Evolutionary conservation across 1,140 invertebrate genomes (phyloP), one percentile per base, ranked within the genome.

Genomic region (Nomia melanderi): DNA sequence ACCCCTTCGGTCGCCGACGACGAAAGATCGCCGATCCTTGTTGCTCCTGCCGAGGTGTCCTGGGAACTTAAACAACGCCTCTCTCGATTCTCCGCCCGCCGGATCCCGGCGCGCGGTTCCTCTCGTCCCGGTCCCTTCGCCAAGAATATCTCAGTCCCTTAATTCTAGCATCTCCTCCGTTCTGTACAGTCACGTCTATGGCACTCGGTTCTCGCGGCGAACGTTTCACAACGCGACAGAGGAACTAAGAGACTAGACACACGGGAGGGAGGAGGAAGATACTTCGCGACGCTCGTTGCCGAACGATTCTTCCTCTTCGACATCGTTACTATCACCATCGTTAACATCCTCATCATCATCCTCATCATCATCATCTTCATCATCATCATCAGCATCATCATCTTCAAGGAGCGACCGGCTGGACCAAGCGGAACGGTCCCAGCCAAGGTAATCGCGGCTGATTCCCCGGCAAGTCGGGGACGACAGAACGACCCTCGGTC

Each of bases 151-250:
- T 44, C 41, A 44, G 14, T 44, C 41, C 41, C 41, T 17, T 44
- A 44, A 44, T 44, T 44, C 41, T 44, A 44, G 41, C n/a, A n/a
- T n/a, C 41, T 44, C 20, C 41, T 44, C 41, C 41, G 41, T 44
- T 44, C 54, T 57, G 47, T n/a, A n/a, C 20, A n/a, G 29, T 57
- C 54, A 62, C 11, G 31, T 62, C 33, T 62, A 62, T 41, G 59
- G 59, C 59, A 62, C 59, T 62, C 8, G 31, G 59, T 9, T 3
- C 3, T 14, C n/a, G 33, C 59, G 59, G 14, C 14, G 33, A 23
- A 9, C 20, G 59, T 20, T 11, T 12, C n/a, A 36, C 57, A 12
- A 57, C 54, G 23, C 54, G 54, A 27, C 11, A 29, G 29, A n/a
- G 29, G 29, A 59, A 33, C 56, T 29, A n/a, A 1, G 57, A 33